Percentiles rank a stretch among this genome's conserved stretches.
phyloP scores from a whole-genome alignment of 2,797 vertebrate species.

The Sparus aurata region DNA sequence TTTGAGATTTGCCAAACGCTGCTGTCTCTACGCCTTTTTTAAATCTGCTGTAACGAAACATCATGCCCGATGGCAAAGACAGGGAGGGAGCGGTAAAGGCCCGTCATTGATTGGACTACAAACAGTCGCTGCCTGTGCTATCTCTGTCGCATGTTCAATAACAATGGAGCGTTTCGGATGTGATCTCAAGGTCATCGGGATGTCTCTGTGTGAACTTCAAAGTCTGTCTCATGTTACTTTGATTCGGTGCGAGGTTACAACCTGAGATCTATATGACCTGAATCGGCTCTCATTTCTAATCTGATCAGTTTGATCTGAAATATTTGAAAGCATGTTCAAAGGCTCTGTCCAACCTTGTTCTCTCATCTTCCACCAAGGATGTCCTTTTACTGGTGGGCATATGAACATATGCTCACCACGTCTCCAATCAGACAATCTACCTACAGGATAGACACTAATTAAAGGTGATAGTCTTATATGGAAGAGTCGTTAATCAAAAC shows the following conservation, averaged over 20 bases:
- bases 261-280: slow-evolving; percentile 61
- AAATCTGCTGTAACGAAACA: slow-evolving; percentile 24
- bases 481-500: background rate
- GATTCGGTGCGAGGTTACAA: slow-evolving; percentile 70
- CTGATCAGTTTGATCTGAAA: slow-evolving; percentile 67
- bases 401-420: background rate
- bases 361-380: slow-evolving; percentile 29
- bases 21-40: slow-evolving; percentile 10
- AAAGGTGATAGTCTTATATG: background rate
- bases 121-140: slow-evolving; percentile 44
- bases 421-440: background rate
- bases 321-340: slow-evolving; percentile 74
- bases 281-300: slow-evolving; percentile 58
- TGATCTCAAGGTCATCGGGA: slow-evolving; percentile 60
- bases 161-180: slow-evolving; percentile 53
- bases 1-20: slow-evolving; percentile 23
- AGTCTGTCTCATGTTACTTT: slow-evolving; percentile 67
- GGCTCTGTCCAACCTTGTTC: slow-evolving; percentile 60
- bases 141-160: slow-evolving; percentile 67
- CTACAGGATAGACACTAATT: background rate
- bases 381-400: slow-evolving; percentile 35
- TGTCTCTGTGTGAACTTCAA: slow-evolving; percentile 64
- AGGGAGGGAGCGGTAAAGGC: slow-evolving; percentile 25
- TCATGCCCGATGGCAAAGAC: background rate
- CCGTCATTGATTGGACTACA: slow-evolving; percentile 57